Percentiles rank a stretch among this genome's conserved stretches.
Conservation (phyloP, 2,113 vertebrate genomes). For the Chaetops frenatus region DNA sequence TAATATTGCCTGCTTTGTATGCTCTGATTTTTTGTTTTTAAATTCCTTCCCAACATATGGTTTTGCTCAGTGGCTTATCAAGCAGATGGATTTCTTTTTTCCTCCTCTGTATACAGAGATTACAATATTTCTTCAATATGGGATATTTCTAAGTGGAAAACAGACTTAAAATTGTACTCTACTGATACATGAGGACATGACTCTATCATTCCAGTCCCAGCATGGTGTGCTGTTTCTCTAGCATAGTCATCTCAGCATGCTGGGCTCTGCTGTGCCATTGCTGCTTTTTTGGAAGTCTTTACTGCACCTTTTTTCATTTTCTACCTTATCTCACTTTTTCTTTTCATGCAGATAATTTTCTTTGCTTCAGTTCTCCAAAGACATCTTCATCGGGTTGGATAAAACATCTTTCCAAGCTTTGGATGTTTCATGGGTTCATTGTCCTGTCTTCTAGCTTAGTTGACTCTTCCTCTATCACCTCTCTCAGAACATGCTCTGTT, state of each 20-base stretch:
- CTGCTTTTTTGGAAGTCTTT: background rate
- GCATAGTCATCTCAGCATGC: background rate
- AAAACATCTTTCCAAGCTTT: constrained; percentile 77
- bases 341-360: constrained; percentile 91
- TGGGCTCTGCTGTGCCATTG: background rate
- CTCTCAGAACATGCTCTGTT: constrained; percentile 62
- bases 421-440: constrained; percentile 74
- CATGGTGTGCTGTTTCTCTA: background rate
- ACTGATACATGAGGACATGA: background rate
- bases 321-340: constrained; percentile 71
- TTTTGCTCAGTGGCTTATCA: background rate
- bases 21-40: background rate
- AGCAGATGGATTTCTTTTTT: background rate
- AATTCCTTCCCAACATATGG: background rate
- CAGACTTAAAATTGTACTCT: background rate
- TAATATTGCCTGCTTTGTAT: background rate
- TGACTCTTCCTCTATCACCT: constrained; percentile 58
- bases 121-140: background rate
- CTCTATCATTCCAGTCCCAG: background rate
- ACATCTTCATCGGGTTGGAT: constrained; percentile 82
- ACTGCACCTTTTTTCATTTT: constrained; percentile 61
- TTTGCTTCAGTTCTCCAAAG: constrained; percentile 87
- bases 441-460: constrained; percentile 66
- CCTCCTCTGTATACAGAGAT: background rate
- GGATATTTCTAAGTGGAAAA: background rate